Conservation (phyloP, 2,797 vertebrate species). For the Chiropotes sagulatus region DNA sequence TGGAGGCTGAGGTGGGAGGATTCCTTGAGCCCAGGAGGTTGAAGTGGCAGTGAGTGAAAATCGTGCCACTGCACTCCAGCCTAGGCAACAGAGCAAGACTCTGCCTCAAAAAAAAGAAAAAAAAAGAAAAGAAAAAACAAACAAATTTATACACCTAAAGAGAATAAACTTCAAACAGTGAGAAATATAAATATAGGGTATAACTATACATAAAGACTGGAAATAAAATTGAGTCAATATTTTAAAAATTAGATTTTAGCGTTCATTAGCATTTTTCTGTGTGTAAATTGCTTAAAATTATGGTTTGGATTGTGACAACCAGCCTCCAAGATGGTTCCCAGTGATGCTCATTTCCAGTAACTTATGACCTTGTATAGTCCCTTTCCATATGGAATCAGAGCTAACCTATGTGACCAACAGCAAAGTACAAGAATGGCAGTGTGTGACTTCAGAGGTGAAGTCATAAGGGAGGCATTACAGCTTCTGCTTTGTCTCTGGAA, state of each 20-base stretch:
- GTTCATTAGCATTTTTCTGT: background rate
- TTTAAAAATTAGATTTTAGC: background rate
- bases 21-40: background rate
- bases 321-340: background rate
- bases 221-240: slow-evolving; percentile 26
- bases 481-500: slow-evolving; percentile 10
- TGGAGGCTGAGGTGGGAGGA: background rate
- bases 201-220: background rate
- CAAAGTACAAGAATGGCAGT: background rate
- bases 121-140: background rate
- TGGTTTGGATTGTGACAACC: background rate
- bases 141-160: background rate
- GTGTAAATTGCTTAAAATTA: slow-evolving; percentile 10
- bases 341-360: background rate
- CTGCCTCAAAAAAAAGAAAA: background rate
- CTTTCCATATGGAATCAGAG: background rate
- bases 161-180: background rate
- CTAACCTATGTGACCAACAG: background rate
- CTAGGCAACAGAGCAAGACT: background rate
- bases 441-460: slow-evolving; percentile 30
- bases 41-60: no score
- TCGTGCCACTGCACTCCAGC: background rate
- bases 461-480: background rate
- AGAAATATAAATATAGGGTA: background rate
- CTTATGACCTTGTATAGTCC: background rate